Evolutionary conservation across 1,140 invertebrate genomes (phyloP), one percentile per base, ranked within the genome.

Genomic region (Drosophila kikkawai): DNA sequence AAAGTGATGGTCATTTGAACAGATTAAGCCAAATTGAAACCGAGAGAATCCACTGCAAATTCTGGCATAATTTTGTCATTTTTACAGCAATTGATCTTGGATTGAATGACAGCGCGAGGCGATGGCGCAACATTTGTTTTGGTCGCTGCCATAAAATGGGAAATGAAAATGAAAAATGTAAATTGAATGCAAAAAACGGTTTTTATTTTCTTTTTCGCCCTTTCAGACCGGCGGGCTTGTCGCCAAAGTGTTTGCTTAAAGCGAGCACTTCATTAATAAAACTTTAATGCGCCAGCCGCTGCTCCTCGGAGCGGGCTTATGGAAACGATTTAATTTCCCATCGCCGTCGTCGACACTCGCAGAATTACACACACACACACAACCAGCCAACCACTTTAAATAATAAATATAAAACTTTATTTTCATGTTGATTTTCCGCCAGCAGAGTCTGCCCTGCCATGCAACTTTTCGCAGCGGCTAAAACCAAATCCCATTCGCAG

Each of bases 81-180:
- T 87, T 88, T 88, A 88, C 84, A 88, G 84, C 84, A 88, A 88
- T 88, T 88, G 84, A 88, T 88, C 84, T 84, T 68, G 78, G 78
- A 88, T 88, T 88, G 85, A 84, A 84, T 88, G 83, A 78, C 80
- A 79, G 39, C 57, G 57, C 57, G 57, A 63, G 42, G 55, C 58
- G 70, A 59, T 45, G 51, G 48, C 17, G 48, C 17, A 36, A 66
- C 59, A 77, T 71, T 80, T 76, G 75, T 79, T 71, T 77, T 22
- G 64, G 39, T 55, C 51, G 59, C 12, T 36, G 45, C 56, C 51
- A 81, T 85, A 67, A 85, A 86, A 80, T 42, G 82, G 19, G 34
- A 39, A 55, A 55, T 39, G 42, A 44, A 82, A 84, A 82, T 87
- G 75, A 80, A 82, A 87, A 82, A 87, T 87, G 71, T 76, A 85